Base-by-base conservation (phyloP, 2,113 vertebrate species). In the Scartelaos histophorus region DNA sequence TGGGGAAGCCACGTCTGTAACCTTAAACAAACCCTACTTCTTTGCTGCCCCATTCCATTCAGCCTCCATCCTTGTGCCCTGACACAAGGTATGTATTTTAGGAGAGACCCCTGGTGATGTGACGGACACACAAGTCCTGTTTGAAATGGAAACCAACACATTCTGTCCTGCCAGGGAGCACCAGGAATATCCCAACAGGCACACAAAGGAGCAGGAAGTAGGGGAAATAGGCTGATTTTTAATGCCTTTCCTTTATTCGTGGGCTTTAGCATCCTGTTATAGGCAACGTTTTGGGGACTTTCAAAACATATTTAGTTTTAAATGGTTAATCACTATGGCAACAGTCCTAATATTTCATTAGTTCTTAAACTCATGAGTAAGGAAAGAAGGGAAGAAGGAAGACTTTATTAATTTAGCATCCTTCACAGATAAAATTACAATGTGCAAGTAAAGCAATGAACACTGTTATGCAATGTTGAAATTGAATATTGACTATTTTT, bases 71-170 rank as follows among this genome's bases (percentile, higher is more conserved):
- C 72, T 71, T 34, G 19, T 67, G 71, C 76, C 81, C 76, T 83
- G 83, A 89, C 91, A 90, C 83, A 79, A 90, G 90, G 84, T 89
- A 91, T 91, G 85, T 91, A 94, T 91, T 92, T 92, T 89, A 85
- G 90, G 88, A 88, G 81, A 90, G 85, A 91, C 88, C 90, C 89
- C 88, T 81, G 79, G 87, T 86, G 91, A 84, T 89, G 83, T 90
- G 89, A 92, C 84, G 89, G 90, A 93, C 86, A 88, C 53, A 87
- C 75, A 88, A 83, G 85, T 79, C 75, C 74, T 86, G 88, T 92
- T 92, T 92, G 84, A 92, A 93, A 93, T 92, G 92, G 92, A 94
- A 94, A 93, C 91, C 91, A 57, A 76, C 65, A 76, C 86, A 83
- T 85, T 87, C 83, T 82, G 81, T 85, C 69, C 85, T 86, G 82